Evolutionary conservation across 2,113 vertebrate genomes (phyloP), one percentile per base, ranked within the genome.

Genomic region (Pedetes capensis): DNA sequence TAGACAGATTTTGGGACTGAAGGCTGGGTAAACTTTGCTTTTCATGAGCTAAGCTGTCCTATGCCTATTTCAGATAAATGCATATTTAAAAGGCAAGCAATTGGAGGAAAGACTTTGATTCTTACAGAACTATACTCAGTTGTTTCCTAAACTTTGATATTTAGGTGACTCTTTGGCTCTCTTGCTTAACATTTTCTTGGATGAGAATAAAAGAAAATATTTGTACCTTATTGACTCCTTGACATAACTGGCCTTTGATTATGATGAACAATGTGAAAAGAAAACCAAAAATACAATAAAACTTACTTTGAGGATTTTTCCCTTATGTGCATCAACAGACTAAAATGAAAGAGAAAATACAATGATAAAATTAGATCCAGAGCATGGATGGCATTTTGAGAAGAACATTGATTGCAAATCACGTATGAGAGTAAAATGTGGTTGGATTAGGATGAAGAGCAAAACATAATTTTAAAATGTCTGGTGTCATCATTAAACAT

Each of bases 291-390:
- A 80, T 59, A 23, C 61, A 55, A 64, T 78, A 49, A 55, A 90
- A 94, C 80, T 93, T 97, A 97, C 63, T 55, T 42, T 37, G 17
- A 0, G 1, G 4, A 16, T 2, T 64, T 27, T 89, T 59, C 0
- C 6, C n/a, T 68, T 93, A 27, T 5, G 20, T 55, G 53, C 55
- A n/a, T 27, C 93, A 78, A 71, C 72, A 49, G 66, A 44, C 94
- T 97, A 47, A 96, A 96, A 96, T n/a, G 49, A 89, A 25, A 89
- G 6, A 6, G 39, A 64, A 53, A 92, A 76, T 34, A 72, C 1
- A 95, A 91, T 74, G 32, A 64, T 25, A 76, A 90, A 72, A 61
- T 85, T 89, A 95, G 69, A 66, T 59, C 1, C 16, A 91, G 42
- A 53, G 8, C 22, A 32, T 81, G 27, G 74, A 25, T 47, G 18